Conservation (phyloP, 2,113 vertebrate species). For the Chaetops frenatus region DNA sequence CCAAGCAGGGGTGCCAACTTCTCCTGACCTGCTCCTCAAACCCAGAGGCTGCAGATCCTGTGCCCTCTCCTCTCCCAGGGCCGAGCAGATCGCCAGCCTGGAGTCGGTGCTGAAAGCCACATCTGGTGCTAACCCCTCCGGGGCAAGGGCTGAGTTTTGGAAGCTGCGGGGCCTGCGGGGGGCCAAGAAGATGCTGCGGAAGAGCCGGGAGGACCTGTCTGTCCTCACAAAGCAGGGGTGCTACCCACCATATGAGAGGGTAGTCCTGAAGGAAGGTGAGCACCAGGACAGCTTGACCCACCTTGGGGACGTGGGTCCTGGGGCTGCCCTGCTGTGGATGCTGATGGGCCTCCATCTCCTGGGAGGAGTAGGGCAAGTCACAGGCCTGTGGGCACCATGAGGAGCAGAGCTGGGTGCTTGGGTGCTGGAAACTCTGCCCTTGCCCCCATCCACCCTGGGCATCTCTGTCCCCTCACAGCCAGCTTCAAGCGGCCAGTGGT, state of each 20-base stretch:
- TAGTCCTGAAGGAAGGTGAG: constrained; percentile 89
- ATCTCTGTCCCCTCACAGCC: constrained; percentile 68
- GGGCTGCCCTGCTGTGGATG: background rate
- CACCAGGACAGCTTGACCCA: background rate
- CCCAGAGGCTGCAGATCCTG: background rate
- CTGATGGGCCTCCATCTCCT: background rate
- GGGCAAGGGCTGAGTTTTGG: constrained; percentile 91
- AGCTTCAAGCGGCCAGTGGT: constrained; percentile 93
- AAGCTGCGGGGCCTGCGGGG: constrained; percentile 91
- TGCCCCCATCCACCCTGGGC: background rate
- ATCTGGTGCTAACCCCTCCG: constrained; percentile 38
- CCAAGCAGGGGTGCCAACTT: fast-evolving
- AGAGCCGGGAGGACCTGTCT: constrained; percentile 86
- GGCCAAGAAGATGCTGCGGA: constrained; percentile 81
- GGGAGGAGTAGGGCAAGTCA: background rate
- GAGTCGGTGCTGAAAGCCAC: constrained; percentile 76
- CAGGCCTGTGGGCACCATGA: fast-evolving
- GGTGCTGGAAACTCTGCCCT: background rate
- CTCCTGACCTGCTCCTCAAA: background rate
- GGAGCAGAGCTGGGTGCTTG: fast-evolving
- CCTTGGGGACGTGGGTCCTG: fast-evolving
- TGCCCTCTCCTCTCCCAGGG: constrained; percentile 70
- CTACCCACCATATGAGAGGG: constrained; percentile 90
- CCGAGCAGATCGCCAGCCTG: constrained; percentile 82
- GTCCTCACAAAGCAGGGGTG: constrained; percentile 89